These are phyloP conservation scores for Diplolepis rosae DNA, from an alignment of 2,888 invertebrate genomes.

Conservation along the genomic window DNA sequence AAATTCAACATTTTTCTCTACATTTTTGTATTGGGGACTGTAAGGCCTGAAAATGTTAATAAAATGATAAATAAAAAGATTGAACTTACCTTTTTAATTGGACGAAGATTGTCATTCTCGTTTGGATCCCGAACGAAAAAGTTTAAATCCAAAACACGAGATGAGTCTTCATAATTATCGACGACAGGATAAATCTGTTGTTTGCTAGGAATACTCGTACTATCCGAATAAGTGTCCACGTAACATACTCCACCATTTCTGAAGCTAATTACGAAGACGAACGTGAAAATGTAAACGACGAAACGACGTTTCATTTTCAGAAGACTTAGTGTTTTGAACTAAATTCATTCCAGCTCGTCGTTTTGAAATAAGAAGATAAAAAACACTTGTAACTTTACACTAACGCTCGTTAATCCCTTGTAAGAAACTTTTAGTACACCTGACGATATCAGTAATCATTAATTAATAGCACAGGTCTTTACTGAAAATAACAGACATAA, in stretches of 20 bases:
- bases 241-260: slow-evolving; percentile 51
- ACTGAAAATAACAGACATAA: not conserved
- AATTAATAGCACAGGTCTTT: not conserved
- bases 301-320: slow-evolving; percentile 47
- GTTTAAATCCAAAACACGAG: slow-evolving; percentile 63
- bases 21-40: too few relatives aligned
- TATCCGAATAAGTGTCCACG: slow-evolving; percentile 44
- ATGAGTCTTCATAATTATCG: slow-evolving; percentile 57
- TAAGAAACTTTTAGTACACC: not conserved
- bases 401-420: not conserved
- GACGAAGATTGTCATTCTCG: slow-evolving; percentile 38
- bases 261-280: slow-evolving; percentile 30
- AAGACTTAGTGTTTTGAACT: slow-evolving; percentile 25
- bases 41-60: too few relatives aligned
- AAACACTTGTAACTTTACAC: not conserved
- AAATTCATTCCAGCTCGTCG: not conserved
- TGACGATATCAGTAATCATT: not conserved
- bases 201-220: slow-evolving; percentile 39
- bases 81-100: slow-evolving; percentile 46
- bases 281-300: slow-evolving; percentile 45
- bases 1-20: too few relatives aligned
- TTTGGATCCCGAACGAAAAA: slow-evolving; percentile 56
- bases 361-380: not conserved
- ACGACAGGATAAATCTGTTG: slow-evolving; percentile 47
- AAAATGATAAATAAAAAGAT: not conserved